Percentiles rank a stretch among this genome's conserved stretches.
These are phyloP conservation scores for Sphaerodactylus townsendi DNA, from an alignment of 2,113 vertebrate genomes.

Conservation along the genomic window DNA sequence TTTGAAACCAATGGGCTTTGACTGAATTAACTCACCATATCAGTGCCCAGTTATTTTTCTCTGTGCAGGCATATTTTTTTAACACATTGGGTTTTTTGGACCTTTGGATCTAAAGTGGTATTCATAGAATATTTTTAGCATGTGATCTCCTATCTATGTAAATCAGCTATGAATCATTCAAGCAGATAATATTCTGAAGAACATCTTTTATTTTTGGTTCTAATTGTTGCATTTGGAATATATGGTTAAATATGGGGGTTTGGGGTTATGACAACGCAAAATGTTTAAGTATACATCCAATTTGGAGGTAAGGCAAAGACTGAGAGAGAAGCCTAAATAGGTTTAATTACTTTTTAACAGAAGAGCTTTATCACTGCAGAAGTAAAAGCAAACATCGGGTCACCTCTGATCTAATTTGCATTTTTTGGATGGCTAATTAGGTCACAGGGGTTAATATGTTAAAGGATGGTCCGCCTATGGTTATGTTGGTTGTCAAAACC, in stretches of 20 bases:
- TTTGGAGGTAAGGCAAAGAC: conserved; percentile 18
- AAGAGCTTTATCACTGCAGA: conserved; percentile 27
- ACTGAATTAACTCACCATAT: too few species aligned
- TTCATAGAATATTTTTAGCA: not conserved
- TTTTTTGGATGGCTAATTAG: conserved; percentile 68
- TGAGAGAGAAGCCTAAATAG: conserved; percentile 46
- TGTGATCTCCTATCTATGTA: not conserved
- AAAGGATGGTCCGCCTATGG: conserved; percentile 65
- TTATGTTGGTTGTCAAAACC: conserved; percentile 67
- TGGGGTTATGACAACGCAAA: conserved; percentile 54
- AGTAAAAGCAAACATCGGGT: conserved; percentile 53
- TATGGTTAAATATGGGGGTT: conserved; percentile 61
- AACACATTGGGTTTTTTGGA: not conserved
- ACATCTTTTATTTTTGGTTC: conserved; percentile 47
- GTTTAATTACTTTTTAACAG: conserved; percentile 59
- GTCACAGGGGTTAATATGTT: conserved; percentile 71
- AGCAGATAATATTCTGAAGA: conserved; percentile 46
- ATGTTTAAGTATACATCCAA: conserved; percentile 52
- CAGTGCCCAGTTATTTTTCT: not conserved
- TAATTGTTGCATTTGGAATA: conserved; percentile 52
- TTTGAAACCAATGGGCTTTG: too few species aligned
- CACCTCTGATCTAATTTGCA: conserved; percentile 50
- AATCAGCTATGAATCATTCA: not conserved
- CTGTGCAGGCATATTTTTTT: not conserved
- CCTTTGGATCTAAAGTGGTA: not conserved